Evolutionary conservation across 2,888 invertebrate genomes (phyloP), one percentile per base, ranked within the genome.

Genomic region (Cheilosia scutellata): DNA sequence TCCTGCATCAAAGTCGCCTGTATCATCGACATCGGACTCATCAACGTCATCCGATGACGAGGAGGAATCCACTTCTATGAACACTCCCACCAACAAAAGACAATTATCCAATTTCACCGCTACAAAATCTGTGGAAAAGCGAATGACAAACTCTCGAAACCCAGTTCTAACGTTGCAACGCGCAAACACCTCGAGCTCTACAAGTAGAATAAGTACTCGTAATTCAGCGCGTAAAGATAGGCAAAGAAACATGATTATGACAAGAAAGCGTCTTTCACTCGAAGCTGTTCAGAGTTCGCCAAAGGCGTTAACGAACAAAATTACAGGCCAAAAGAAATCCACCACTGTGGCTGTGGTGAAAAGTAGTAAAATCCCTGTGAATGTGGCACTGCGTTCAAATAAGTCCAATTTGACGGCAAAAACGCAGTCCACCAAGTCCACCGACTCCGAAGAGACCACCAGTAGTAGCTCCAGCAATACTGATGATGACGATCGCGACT

Each of bases 191-290:
- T 55, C 77, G 0, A 42, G 16, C 13, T 65, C 63, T 0, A 9
- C 60, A 4, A 57, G n/a, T 42, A 82, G 62, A 4, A 71, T 89
- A n/a, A 91, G 65, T 68, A 87, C 91, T 5, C 88, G 91, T 5
- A 89, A 90, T 62, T 88, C 89, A 0, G 88, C 90, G 0, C 88
- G 89, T 13, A 89, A 87, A 40, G 83, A 89, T 72, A 86, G 88
- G 0, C 88, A 89, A 16, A 89, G 51, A 7, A 63, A 72, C 60
- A 88, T 88, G 83, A 88, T 89, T 49, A 89, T 90, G 89, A 91
- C 91, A 42, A 89, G 91, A 11, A 91, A 90, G 49, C 89, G 91
- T 6, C 55, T 90, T 72, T 91, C 90, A n/a, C 88, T 89, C 37
- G 91, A 91, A 57, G 55, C 7, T 1, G 51, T 62, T 9, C 60